Evolutionary conservation across 2,797 vertebrate species (phyloP).

Genomic region (Lagocephalus sceleratus): DNA sequence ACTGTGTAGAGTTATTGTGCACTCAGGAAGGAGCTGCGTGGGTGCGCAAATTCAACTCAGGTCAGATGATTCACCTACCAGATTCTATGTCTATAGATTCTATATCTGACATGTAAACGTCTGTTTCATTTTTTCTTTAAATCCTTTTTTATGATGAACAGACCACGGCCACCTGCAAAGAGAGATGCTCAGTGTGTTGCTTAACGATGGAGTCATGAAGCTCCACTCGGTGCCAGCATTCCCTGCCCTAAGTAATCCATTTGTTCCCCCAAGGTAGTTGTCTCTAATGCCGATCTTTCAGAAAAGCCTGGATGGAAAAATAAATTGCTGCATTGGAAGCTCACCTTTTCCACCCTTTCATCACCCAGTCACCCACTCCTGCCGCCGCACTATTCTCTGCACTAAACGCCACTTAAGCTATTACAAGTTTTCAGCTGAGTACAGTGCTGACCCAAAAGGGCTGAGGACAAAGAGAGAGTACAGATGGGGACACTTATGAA

Average conservation of each 20-base stretch:
- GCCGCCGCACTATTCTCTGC: slow-evolving; percentile 71
- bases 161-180: slow-evolving; percentile 15
- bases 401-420: slow-evolving; percentile 83
- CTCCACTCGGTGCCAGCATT: slow-evolving; percentile 47
- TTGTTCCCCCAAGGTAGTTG: slow-evolving; percentile 77
- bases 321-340: slow-evolving; percentile 71
- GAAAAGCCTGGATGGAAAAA: slow-evolving; percentile 64
- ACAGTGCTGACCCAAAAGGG: slow-evolving; percentile 65
- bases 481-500: slow-evolving; percentile 70
- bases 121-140: neutral
- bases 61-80: slow-evolving; percentile 16
- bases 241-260: slow-evolving; percentile 63
- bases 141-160: slow-evolving; percentile 3
- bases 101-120: slow-evolving; percentile 16
- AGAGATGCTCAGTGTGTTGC: slow-evolving; percentile 3
- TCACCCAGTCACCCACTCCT: slow-evolving; percentile 75
- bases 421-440: slow-evolving; percentile 77
- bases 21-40: too few relatives aligned
- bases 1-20: too few relatives aligned
- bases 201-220: slow-evolving; percentile 45
- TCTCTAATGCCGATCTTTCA: slow-evolving; percentile 66
- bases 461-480: slow-evolving; percentile 69
- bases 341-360: slow-evolving; percentile 73
- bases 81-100: slow-evolving; percentile 30
- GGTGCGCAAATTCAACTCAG: slow-evolving; percentile 6